A percentile compares a stretch with the other conserved stretches of the same genome.
Conservation (phyloP, 30 jellyfish, hydroid and myxozoan genomes). For the Aurelia coerulea region DNA sequence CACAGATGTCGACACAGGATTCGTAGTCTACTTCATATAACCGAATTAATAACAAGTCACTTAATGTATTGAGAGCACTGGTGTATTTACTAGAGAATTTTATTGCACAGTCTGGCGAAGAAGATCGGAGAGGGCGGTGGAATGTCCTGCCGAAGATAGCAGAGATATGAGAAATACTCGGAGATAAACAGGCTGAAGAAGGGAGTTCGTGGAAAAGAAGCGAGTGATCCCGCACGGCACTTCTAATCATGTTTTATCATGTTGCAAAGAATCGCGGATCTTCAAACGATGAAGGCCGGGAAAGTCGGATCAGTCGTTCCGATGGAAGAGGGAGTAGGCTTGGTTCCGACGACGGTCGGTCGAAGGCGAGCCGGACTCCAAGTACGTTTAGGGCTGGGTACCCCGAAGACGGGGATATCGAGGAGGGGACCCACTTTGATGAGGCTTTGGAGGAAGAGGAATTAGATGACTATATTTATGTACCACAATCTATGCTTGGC, state of each 20-base stretch:
- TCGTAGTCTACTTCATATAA: slow-evolving; percentile 9
- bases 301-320: slow-evolving; percentile 79
- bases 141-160: not conserved
- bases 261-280: slow-evolving; percentile 83
- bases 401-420: slow-evolving; percentile 67
- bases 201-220: not conserved
- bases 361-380: slow-evolving; percentile 81
- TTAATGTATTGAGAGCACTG: not conserved
- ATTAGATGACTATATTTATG: slow-evolving; percentile 72
- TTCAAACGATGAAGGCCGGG: slow-evolving; percentile 73
- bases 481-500: slow-evolving; percentile 97
- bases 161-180: not conserved
- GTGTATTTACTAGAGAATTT: slow-evolving; percentile 9
- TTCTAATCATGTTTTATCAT: slow-evolving; percentile 85
- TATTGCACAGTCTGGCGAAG: slow-evolving; percentile 5
- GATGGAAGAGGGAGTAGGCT: slow-evolving; percentile 83
- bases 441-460: slow-evolving; percentile 75
- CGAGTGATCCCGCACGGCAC: too few species aligned
- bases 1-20: slow-evolving; percentile 64
- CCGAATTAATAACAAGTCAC: slow-evolving; percentile 21
- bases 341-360: slow-evolving; percentile 77
- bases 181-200: not conserved
- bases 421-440: slow-evolving; percentile 43
- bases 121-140: slow-evolving; percentile 7
- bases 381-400: slow-evolving; percentile 71